phyloP scores from a whole-genome alignment of 2,113 vertebrate species.

The Puma concolor region DNA sequence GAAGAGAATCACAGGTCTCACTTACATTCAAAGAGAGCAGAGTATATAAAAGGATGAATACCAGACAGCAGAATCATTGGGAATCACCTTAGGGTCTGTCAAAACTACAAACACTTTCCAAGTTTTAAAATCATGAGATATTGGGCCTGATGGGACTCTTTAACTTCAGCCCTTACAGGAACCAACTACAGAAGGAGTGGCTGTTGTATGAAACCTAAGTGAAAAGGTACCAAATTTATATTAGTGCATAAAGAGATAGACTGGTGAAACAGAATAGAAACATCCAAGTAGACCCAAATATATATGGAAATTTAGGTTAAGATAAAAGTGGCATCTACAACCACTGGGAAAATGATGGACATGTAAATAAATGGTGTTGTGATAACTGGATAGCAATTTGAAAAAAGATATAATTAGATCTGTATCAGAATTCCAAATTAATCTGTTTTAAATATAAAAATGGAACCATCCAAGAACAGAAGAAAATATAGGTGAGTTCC shows the following conservation, averaged over 20 bases:
- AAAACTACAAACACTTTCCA: not conserved
- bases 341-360: not conserved
- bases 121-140: not conserved
- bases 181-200: not conserved
- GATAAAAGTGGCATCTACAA: not conserved
- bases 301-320: not conserved
- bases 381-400: not conserved
- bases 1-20: not conserved
- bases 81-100: not conserved
- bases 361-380: not conserved
- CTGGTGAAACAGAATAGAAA: not conserved
- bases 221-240: not conserved
- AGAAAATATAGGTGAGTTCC: not conserved
- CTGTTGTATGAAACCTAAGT: not conserved
- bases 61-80: not conserved
- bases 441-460: conserved; percentile 6
- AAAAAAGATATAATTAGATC: not conserved
- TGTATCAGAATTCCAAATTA: not conserved
- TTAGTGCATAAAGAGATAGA: not conserved
- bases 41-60: not conserved
- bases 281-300: not conserved
- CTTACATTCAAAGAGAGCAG: not conserved
- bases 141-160: not conserved
- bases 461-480: not conserved
- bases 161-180: not conserved